Conservation (phyloP, 30 jellyfish, hydroid and myxozoan species). For the Pelagia noctiluca region DNA sequence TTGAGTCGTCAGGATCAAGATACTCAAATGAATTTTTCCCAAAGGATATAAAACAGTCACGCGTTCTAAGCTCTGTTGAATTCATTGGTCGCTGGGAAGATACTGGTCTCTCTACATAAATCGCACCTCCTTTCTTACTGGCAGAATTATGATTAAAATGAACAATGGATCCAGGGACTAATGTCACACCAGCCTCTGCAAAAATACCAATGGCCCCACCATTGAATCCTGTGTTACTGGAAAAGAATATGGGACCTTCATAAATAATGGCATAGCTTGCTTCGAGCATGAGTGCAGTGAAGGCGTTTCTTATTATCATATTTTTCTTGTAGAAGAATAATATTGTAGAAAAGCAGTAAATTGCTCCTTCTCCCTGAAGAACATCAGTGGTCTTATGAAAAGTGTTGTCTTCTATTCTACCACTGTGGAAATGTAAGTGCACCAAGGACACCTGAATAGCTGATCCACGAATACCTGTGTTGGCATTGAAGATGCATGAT, state of each 20-base stretch:
- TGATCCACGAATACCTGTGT: conserved; percentile 55
- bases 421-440: conserved; percentile 4
- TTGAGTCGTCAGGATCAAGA: conserved; percentile 55
- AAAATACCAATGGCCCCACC: conserved; percentile 84
- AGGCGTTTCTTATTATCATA: conserved; percentile 23
- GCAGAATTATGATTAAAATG: conserved; percentile 68
- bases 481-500: conserved; percentile 30
- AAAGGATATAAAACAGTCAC: conserved; percentile 60
- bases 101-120: conserved; percentile 56
- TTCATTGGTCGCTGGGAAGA: conserved; percentile 70
- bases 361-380: conserved; percentile 73
- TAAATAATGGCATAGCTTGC: conserved; percentile 13
- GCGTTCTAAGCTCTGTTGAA: conserved; percentile 75
- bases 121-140: conserved; percentile 83
- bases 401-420: conserved; percentile 28
- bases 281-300: conserved; percentile 75
- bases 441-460: conserved; percentile 17
- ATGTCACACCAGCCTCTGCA: conserved; percentile 50
- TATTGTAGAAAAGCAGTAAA: conserved; percentile 34
- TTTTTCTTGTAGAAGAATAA: conserved; percentile 20
- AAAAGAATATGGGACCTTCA: conserved; percentile 33
- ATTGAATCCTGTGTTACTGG: conserved; percentile 65
- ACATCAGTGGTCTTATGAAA: conserved; percentile 5
- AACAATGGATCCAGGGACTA: conserved; percentile 33
- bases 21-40: neutral